Conservation (phyloP, 2,888 invertebrate genomes). For the Drosophila flavopinicola region DNA sequence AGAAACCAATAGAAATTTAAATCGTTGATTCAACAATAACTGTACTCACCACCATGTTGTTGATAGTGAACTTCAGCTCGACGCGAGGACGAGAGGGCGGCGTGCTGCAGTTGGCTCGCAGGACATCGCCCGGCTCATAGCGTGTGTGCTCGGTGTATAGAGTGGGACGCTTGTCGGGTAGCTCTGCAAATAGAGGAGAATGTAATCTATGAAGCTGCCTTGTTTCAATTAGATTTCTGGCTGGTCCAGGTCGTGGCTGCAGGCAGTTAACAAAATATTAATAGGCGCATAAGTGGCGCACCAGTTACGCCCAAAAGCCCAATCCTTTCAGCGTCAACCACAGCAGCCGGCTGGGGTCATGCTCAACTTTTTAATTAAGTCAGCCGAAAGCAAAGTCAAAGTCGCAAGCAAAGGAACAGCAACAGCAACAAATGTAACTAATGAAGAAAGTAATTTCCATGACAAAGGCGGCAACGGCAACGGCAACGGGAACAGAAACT, state of each 20-base stretch:
- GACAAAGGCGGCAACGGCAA: slow-evolving; percentile 70
- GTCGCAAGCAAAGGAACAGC: slow-evolving; percentile 28
- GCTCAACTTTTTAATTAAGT: slow-evolving; percentile 80
- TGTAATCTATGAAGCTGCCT: neutral
- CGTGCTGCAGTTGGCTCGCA: slow-evolving; percentile 92
- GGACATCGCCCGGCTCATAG: slow-evolving; percentile 90
- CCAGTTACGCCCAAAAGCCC: neutral
- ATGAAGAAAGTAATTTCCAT: slow-evolving; percentile 82
- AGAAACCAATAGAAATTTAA: slow-evolving; percentile 1
- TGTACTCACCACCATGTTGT: slow-evolving; percentile 90
- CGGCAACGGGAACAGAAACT: slow-evolving; percentile 32
- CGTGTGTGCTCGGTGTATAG: slow-evolving; percentile 90
- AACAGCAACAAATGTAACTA: slow-evolving; percentile 74
- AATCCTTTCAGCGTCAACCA: slow-evolving; percentile 42
- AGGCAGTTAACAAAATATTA: slow-evolving; percentile 35
- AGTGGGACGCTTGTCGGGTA: slow-evolving; percentile 88
- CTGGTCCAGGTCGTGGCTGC: slow-evolving; percentile 1
- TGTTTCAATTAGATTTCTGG: slow-evolving; percentile 43
- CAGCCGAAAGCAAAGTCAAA: slow-evolving; percentile 54
- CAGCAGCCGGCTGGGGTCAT: slow-evolving; percentile 8
- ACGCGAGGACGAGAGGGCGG: slow-evolving; percentile 90
- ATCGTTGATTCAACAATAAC: neutral
- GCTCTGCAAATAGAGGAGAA: slow-evolving; percentile 85
- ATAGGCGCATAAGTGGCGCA: slow-evolving; percentile 39
- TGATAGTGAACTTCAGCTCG: slow-evolving; percentile 90